These are phyloP conservation scores for Archaeoteleia sp. DNA, from an alignment of 2,888 invertebrate genomes.

Conservation along the genomic window DNA sequence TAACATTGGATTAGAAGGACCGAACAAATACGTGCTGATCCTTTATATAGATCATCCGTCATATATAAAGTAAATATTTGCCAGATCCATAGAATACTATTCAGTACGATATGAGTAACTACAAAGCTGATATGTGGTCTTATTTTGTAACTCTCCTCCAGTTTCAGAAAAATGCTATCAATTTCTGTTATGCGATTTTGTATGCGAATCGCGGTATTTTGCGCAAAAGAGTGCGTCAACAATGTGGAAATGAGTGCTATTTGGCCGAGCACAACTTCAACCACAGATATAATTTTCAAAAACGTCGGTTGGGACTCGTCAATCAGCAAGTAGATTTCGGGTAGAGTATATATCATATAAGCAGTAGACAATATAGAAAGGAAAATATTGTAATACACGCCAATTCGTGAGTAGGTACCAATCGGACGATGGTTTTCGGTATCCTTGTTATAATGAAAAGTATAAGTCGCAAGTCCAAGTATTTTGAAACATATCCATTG, in stretches of 20 bases:
- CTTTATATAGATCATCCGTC: neutral
- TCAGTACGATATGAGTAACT: neutral
- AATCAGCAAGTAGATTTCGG: neutral
- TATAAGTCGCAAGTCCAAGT: constrained; percentile 18
- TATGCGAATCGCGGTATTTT: neutral
- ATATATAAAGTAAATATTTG: constrained; percentile 9
- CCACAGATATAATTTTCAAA: constrained; percentile 11
- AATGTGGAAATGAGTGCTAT: neutral
- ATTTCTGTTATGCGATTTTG: constrained; percentile 9
- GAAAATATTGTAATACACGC: constrained; percentile 9
- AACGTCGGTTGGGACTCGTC: neutral
- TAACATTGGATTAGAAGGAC: constrained; percentile 7
- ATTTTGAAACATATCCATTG: constrained; percentile 20
- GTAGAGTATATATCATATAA: neutral
- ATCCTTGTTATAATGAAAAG: neutral
- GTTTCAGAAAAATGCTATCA: neutral
- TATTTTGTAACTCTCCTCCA: neutral
- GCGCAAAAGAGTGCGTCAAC: neutral
- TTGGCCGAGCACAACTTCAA: constrained; percentile 15
- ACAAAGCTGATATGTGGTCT: neutral
- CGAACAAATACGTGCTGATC: constrained; percentile 8
- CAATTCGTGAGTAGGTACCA: neutral
- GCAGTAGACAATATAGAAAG: neutral
- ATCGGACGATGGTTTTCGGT: neutral
- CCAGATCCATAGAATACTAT: constrained; percentile 4